These are phyloP conservation scores for Acleris holmiana DNA, from an alignment of 2,888 invertebrate genomes.

Conservation along the genomic window DNA sequence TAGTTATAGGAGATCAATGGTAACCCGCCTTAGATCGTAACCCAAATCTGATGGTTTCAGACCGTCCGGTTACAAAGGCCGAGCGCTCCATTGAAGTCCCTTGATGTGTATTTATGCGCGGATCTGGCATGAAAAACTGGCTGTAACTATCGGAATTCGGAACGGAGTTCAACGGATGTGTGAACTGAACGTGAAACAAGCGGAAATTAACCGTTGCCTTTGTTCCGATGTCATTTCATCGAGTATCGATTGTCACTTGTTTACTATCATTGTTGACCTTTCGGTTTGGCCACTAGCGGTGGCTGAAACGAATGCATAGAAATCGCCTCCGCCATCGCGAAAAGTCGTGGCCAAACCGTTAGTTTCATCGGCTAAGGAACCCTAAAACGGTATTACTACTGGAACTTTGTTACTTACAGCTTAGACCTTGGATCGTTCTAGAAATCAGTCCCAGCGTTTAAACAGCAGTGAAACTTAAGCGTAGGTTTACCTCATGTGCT, in stretches of 20 bases:
- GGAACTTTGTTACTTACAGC: no score
- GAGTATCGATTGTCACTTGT: conserved; percentile 30
- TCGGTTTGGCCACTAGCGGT: no score
- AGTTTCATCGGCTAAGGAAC: no score
- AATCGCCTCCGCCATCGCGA: no score
- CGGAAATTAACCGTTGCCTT: conserved; percentile 36
- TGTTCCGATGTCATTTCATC: conserved; percentile 24
- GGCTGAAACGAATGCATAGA: no score
- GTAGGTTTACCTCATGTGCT: conserved; percentile 31
- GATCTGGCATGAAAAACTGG: conserved; percentile 17
- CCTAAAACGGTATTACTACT: no score
- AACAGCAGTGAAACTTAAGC: not conserved
- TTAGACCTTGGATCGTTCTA: no score
- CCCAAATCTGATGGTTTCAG: conserved; percentile 26
- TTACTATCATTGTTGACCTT: conserved; percentile 8
- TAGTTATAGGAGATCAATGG: not conserved
- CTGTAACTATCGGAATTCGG: conserved; percentile 20
- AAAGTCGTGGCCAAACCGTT: no score
- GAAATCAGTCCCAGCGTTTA: no score
- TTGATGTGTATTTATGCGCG: conserved; percentile 31
- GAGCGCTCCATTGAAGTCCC: conserved; percentile 20
- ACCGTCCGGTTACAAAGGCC: conserved; percentile 23
- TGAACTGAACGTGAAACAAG: conserved; percentile 18
- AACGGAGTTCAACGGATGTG: conserved; percentile 23
- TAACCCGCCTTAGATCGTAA: conserved; percentile 27